phyloP scores from a whole-genome alignment of 2,113 vertebrate species.

The Embiotoca jacksoni region DNA sequence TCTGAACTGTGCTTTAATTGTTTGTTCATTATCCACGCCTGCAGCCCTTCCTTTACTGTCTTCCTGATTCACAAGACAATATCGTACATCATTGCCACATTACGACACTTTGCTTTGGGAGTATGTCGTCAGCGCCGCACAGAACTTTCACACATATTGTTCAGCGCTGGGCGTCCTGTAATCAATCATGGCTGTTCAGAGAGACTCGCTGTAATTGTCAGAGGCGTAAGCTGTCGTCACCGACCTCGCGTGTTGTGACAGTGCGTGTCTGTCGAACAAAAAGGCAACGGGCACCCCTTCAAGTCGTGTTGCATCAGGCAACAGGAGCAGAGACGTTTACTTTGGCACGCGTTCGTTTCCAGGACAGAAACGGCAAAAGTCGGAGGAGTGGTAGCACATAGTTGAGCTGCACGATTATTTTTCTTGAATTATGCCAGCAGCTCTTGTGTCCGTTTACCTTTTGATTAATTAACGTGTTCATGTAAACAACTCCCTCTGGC shows the following conservation, averaged over 20 bases:
- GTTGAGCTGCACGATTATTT: constrained; percentile 29
- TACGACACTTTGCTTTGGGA: constrained; percentile 37
- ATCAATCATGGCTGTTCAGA: constrained; percentile 74
- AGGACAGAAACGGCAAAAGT: constrained; percentile 11
- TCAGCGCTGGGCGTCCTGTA: constrained; percentile 55
- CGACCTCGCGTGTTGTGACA: constrained; percentile 73
- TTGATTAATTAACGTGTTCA: constrained; percentile 54
- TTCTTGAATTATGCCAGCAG: constrained; percentile 30
- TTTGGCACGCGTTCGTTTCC: constrained; percentile 43
- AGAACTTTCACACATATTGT: constrained; percentile 70
- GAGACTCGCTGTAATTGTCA: constrained; percentile 55
- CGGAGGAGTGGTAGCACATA: constrained; percentile 19
- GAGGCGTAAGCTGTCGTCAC: constrained; percentile 70
- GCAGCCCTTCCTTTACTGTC: constrained; percentile 10
- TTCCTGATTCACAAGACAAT: constrained; percentile 16
- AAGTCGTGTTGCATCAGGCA: constrained; percentile 71
- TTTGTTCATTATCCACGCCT: constrained; percentile 14
- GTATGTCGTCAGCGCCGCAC: constrained; percentile 38
- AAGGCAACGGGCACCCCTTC: constrained; percentile 58
- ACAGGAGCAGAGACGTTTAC: constrained; percentile 50
- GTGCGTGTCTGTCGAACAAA: constrained; percentile 68
- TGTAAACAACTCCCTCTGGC: constrained; percentile 44
- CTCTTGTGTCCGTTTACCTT: constrained; percentile 49
- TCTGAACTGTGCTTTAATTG: neutral
- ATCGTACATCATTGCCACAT: constrained; percentile 31